These are phyloP conservation scores for Augiades crinisus DNA, from an alignment of 2,888 invertebrate species.

Conservation along the genomic window DNA sequence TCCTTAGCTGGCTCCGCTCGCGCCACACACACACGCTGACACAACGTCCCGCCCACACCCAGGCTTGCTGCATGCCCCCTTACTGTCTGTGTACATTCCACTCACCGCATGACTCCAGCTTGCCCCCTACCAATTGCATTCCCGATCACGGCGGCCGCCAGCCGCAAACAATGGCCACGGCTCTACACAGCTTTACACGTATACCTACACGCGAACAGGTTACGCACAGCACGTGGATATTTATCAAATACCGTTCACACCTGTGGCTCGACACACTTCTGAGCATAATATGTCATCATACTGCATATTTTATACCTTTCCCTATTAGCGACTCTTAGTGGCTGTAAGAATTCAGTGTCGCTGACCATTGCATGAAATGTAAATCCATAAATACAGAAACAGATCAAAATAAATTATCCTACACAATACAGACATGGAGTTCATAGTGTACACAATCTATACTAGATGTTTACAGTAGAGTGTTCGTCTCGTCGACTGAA, in stretches of 20 bases:
- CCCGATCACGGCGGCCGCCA: slow-evolving; percentile 74
- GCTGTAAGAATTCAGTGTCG: slow-evolving; percentile 68
- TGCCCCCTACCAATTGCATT: slow-evolving; percentile 75
- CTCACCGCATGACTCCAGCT: slow-evolving; percentile 75
- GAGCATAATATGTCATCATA: slow-evolving; percentile 70
- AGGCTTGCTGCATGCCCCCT: slow-evolving; percentile 72
- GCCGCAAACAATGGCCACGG: slow-evolving; percentile 55
- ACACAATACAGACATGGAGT: slow-evolving; percentile 59
- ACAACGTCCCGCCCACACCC: slow-evolving; percentile 49
- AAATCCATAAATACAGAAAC: slow-evolving; percentile 58
- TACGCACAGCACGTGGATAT: slow-evolving; percentile 67
- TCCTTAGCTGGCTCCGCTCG: slow-evolving; percentile 78
- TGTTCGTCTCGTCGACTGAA: slow-evolving; percentile 50
- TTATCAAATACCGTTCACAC: slow-evolving; percentile 54
- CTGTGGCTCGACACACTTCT: slow-evolving; percentile 64
- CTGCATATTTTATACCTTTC: slow-evolving; percentile 82
- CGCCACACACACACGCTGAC: slow-evolving; percentile 68
- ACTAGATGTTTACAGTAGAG: slow-evolving; percentile 59
- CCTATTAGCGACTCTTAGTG: slow-evolving; percentile 74
- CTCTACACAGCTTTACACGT: slow-evolving; percentile 75
- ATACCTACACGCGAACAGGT: slow-evolving; percentile 75
- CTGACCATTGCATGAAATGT: slow-evolving; percentile 71
- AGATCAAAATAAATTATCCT: slow-evolving; percentile 47
- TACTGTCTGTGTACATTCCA: slow-evolving; percentile 62
- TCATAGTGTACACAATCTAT: slow-evolving; percentile 60